These are phyloP conservation scores for Melanostoma scalare DNA, from an alignment of 2,888 invertebrate genomes.

Conservation along the genomic window DNA sequence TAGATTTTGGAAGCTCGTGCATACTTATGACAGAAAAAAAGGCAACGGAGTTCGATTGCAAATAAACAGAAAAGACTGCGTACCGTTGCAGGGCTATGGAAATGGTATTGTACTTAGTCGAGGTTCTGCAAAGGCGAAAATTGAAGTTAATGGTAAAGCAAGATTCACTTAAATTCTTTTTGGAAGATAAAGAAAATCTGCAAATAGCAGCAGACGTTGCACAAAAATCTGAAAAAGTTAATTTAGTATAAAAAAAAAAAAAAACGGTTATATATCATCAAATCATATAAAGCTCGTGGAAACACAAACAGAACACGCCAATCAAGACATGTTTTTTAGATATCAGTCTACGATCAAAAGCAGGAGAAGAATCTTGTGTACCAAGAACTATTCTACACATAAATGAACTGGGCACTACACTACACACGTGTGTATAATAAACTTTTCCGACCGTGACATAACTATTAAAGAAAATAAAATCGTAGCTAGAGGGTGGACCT, in stretches of 20 bases:
- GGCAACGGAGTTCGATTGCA: constrained; percentile 7
- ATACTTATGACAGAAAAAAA: too few species aligned
- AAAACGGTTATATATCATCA: constrained; percentile 38
- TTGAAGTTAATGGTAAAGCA: constrained; percentile 42
- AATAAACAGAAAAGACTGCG: constrained; percentile 6
- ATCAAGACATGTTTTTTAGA: constrained; percentile 16
- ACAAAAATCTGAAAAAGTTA: constrained; percentile 1
- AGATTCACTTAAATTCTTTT: constrained; percentile 7
- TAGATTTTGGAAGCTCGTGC: too few species aligned
- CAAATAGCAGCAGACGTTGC: neutral
- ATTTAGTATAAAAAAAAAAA: neutral
- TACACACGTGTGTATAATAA: constrained; percentile 17
- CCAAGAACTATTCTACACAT: constrained; percentile 20
- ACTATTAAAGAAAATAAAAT: neutral
- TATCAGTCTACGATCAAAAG: constrained; percentile 7
- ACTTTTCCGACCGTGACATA: constrained; percentile 24
- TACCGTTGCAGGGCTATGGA: constrained; percentile 42
- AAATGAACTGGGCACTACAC: constrained; percentile 20
- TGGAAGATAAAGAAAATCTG: neutral
- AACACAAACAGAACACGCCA: neutral
- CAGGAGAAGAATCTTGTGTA: constrained; percentile 22
- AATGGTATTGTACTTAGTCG: constrained; percentile 14
- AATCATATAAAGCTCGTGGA: constrained; percentile 17
- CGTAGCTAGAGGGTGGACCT: constrained; percentile 13
- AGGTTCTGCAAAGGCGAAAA: constrained; percentile 11